Conservation (phyloP, 2,797 vertebrate species). For the Parambassis ranga region DNA sequence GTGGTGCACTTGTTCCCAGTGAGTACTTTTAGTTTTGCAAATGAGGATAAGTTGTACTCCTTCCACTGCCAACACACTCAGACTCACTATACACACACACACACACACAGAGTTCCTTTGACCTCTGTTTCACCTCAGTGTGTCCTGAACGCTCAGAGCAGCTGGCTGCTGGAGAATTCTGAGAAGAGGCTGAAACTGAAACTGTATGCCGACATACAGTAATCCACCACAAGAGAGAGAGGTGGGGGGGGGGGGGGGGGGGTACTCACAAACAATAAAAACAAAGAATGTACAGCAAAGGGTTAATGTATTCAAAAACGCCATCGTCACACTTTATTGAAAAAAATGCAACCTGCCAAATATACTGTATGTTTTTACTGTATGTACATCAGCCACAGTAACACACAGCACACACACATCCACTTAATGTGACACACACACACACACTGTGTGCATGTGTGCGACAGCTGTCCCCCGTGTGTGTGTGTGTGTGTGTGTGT, state of each 20-base stretch:
- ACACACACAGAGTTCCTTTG: slow-evolving; percentile 30
- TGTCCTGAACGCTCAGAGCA: slow-evolving; percentile 52
- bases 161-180: slow-evolving; percentile 64
- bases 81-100: background rate
- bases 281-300: background rate
- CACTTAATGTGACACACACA: slow-evolving; percentile 15
- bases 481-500: slow-evolving; percentile 45
- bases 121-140: slow-evolving; percentile 53
- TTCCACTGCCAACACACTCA: background rate
- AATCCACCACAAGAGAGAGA: slow-evolving; percentile 47
- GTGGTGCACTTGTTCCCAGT: too few species aligned
- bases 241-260: background rate
- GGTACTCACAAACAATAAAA: slow-evolving; percentile 2
- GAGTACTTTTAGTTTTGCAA: too few species aligned
- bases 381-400: slow-evolving; percentile 50
- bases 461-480: slow-evolving; percentile 67
- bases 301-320: slow-evolving; percentile 25
- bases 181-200: slow-evolving; percentile 68
- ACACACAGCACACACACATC: slow-evolving; percentile 8
- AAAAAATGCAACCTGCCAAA: slow-evolving; percentile 67
- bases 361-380: slow-evolving; percentile 44
- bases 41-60: background rate
- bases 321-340: slow-evolving; percentile 76
- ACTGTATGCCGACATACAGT: slow-evolving; percentile 54
- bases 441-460: slow-evolving; percentile 21